Evolutionary conservation across 2,113 vertebrate genomes (phyloP).

Genomic region (Prionailurus bengalensis): DNA sequence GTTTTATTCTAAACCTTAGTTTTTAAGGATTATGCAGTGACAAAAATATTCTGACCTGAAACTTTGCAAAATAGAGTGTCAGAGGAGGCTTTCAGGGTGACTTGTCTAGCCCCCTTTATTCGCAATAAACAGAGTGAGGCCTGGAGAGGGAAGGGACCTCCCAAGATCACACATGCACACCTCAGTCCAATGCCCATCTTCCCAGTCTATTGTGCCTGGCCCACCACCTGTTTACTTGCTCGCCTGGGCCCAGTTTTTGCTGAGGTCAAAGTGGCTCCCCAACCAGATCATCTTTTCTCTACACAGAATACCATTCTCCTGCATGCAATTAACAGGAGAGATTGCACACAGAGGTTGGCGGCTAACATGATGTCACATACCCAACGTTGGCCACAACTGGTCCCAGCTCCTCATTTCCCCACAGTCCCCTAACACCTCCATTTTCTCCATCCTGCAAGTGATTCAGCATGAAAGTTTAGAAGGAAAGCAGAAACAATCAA

Average conservation of each 20-base stretch:
- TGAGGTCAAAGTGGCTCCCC: background rate
- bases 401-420: background rate
- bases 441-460: background rate
- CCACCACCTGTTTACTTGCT: background rate
- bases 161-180: background rate
- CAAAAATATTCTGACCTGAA: background rate
- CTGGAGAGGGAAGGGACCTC: background rate
- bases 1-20: background rate
- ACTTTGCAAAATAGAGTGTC: background rate
- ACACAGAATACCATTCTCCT: background rate
- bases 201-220: fast-evolving
- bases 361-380: background rate
- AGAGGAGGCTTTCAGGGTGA: background rate
- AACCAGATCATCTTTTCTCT: background rate
- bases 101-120: background rate
- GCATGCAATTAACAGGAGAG: background rate
- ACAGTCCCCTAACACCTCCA: background rate
- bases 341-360: background rate
- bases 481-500: background rate
- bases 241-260: background rate
- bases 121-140: background rate
- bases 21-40: background rate
- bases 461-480: background rate
- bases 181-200: background rate
- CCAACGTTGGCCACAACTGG: background rate